Evolutionary conservation across 2,113 vertebrate species (phyloP), one percentile per base, ranked within the genome.

Genomic region (Neomonachus schauinslandi): DNA sequence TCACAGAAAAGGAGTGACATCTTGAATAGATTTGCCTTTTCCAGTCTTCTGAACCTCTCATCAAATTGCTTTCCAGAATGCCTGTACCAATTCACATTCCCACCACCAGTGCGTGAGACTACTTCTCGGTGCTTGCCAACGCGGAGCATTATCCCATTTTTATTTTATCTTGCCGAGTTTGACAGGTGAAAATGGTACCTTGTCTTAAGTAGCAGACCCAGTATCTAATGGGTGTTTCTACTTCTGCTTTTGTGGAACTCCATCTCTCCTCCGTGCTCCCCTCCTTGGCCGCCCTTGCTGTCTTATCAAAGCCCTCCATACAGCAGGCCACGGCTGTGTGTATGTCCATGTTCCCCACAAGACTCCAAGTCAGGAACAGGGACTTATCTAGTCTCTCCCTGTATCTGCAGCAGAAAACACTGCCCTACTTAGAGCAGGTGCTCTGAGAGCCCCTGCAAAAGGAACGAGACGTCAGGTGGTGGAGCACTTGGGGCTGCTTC

Each of bases 251-350:
- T 11, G 31, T 49, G 33, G 39, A 59, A 93, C 49, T 7, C 18
- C 49, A 13, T 49, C 55, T 90, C 19, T 49, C 49, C 4, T 59
- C 57, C 69, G n/a, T n/a, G 53, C 9, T 71, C 26, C 63, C 26
- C 46, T 46, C 16, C 46, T 36, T 0, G 1, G 21, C 8, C 1
- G 39, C 21, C 4, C 1, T 2, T 1, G 31, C 36, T n/a, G 12
- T 80, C 28, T 63, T 13, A 33, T 39, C 36, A 33, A 5, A 49
- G 46, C 4, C 11, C 46, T 61, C 33, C 14, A 10, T 42, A 31
- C 13, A 22, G 5, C 1, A 1, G 11, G 13, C 28, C 21, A 1
- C 7, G 13, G 51, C 26, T 2, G 0, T 33, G 26, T 7, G 21
- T 28, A 31, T 4, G 4, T 67, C 55, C 42, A 13, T 69, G 12